These are phyloP conservation scores for Macropis europaea DNA, from an alignment of 2,888 invertebrate genomes.

Conservation along the genomic window DNA sequence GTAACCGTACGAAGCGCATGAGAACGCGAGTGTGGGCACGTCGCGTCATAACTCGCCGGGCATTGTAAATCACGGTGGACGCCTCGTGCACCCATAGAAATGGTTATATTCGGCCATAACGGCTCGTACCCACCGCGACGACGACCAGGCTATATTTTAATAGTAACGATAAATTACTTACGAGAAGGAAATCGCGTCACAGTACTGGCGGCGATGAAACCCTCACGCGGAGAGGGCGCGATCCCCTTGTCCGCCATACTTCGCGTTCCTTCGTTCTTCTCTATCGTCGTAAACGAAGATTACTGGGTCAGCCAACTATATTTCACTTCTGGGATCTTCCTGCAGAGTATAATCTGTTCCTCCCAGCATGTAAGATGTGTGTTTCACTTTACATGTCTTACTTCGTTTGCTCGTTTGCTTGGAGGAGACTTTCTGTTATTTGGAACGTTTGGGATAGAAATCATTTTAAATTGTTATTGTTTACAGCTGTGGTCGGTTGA, in stretches of 20 bases:
- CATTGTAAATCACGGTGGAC: slow-evolving; percentile 77
- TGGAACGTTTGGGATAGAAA: too few relatives aligned
- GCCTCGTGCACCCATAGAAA: slow-evolving; percentile 77
- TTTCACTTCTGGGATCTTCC: too few relatives aligned
- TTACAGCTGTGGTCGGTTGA: too few relatives aligned
- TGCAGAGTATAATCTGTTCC: too few relatives aligned
- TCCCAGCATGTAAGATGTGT: too few relatives aligned
- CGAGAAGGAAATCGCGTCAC: slow-evolving; percentile 67
- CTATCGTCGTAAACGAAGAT: background rate
- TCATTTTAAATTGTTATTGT: too few relatives aligned
- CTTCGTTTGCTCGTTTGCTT: too few relatives aligned
- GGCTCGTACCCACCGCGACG: slow-evolving; percentile 75
- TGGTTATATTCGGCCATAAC: slow-evolving; percentile 77
- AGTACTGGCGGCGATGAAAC: slow-evolving; percentile 68
- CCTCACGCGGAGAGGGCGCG: slow-evolving; percentile 63
- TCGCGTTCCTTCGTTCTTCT: slow-evolving; percentile 6
- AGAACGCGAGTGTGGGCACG: slow-evolving; percentile 69
- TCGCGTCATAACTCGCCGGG: slow-evolving; percentile 75
- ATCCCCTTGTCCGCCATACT: slow-evolving; percentile 46
- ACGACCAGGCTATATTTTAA: slow-evolving; percentile 76
- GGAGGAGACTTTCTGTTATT: too few relatives aligned
- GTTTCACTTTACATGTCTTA: too few relatives aligned
- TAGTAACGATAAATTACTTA: slow-evolving; percentile 77
- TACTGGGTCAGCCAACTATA: background rate
- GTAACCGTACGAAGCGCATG: slow-evolving; percentile 41